Evolutionary conservation across 2,888 invertebrate species (phyloP).

Genomic region (Napeogenes sylphis): DNA sequence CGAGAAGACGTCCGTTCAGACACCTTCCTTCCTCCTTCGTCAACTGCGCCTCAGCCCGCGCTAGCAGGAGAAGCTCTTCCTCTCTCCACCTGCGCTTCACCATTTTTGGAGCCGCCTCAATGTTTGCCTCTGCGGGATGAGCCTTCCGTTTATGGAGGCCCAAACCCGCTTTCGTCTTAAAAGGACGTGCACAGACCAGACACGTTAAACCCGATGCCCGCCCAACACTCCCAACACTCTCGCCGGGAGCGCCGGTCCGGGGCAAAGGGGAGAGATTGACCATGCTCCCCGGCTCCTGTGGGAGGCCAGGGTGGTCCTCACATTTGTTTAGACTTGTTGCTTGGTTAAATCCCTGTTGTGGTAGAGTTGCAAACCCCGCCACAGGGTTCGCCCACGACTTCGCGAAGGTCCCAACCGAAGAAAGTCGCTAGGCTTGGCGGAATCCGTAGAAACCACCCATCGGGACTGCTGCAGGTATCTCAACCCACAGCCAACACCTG

Average conservation of each 20-base stretch:
- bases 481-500: conserved; percentile 7
- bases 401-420: conserved; percentile 24
- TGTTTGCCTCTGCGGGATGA: conserved; percentile 27
- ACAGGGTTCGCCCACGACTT: conserved; percentile 21
- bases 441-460: conserved; percentile 8
- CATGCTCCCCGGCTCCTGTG: conserved; percentile 29
- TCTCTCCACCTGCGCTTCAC: conserved; percentile 31
- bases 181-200: conserved; percentile 21
- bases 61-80: conserved; percentile 26
- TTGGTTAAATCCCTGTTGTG: background rate
- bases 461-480: conserved; percentile 10
- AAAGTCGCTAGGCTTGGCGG: conserved; percentile 17
- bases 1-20: conserved; percentile 16
- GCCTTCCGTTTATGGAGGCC: conserved; percentile 25
- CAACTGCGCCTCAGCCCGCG: conserved; percentile 28
- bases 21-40: conserved; percentile 14
- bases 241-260: conserved; percentile 10
- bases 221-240: background rate
- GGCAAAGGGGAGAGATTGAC: conserved; percentile 12
- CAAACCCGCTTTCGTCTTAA: conserved; percentile 23
- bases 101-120: conserved; percentile 23
- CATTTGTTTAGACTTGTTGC: background rate
- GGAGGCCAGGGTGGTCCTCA: conserved; percentile 22
- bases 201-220: conserved; percentile 17
- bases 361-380: conserved; percentile 22